Base-by-base conservation (phyloP, 2,888 invertebrate species). In the Zhuqinia jingwanae region DNA sequence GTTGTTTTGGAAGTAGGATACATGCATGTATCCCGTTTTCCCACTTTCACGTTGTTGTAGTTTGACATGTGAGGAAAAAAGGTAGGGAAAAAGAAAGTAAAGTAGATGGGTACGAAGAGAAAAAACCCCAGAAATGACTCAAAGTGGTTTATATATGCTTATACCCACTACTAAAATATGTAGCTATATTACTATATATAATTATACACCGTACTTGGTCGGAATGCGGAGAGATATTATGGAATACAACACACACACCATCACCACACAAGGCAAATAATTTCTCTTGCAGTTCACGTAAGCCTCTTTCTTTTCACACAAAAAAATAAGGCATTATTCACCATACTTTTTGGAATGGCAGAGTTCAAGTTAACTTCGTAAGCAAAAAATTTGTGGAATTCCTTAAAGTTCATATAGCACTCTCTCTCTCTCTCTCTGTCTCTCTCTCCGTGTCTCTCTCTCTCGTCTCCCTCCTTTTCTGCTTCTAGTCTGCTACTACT, bases 321-420 rank as follows among this genome's bases (percentile, higher is more conserved):
- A 36, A 6, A 36, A 36, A 36, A 36, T 3, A 36, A 36, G 8
- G 36, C 36, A 36, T 36, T 36, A 8, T 36, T 36, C 36, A 36
- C 8, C 8, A 8, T 58, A 25, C 13, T 25, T 47, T 70, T 50
- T 70, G 25, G 47, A 6, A n/a, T 20, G 45, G 10, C 25, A 47
- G 45, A 47, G 47, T 70, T 45, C 20, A 68, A 22, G 13, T 68
- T 68, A 65, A 17, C 42, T 20, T 45, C 47, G 22, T 13, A 5
- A 68, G 65, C 42, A 45, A 70, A n/a, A n/a, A 47, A 47, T 70
- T 70, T 70, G 47, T 70, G 47, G 70, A 70, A 70, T 70, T 65
- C 42, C n/a, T 36, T 36, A 1, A 30, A 65, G 60, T 60, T 30
- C 17, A 65, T 65, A 36, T 10, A 36, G 17, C 36, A 2, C 65